Conservation (phyloP, 2,797 vertebrate genomes). For the Trachops cirrhosus region DNA sequence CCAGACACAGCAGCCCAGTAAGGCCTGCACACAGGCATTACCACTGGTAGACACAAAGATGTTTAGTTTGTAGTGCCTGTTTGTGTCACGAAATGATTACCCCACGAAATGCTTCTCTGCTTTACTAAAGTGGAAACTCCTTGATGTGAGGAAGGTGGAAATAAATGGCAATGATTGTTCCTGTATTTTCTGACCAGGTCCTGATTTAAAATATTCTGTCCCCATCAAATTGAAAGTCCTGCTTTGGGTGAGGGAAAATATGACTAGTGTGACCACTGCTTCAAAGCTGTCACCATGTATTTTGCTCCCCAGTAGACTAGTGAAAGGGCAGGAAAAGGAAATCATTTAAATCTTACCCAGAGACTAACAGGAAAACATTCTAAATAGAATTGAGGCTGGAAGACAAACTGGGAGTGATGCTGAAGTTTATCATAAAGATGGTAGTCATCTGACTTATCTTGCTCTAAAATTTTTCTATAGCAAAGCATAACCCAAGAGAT, state of each 20-base stretch:
- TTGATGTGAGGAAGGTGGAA: not conserved
- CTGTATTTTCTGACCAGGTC: not conserved
- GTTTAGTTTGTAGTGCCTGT: not conserved
- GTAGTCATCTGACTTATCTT: not conserved
- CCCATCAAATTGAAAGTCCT: not conserved
- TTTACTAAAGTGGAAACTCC: not conserved
- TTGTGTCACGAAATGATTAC: not conserved
- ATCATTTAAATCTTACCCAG: not conserved
- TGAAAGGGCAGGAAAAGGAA: not conserved
- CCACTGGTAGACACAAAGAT: not conserved
- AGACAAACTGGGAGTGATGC: not conserved
- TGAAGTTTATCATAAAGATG: not conserved
- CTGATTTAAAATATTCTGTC: not conserved
- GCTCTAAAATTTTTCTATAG: not conserved
- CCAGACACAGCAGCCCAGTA: not conserved
- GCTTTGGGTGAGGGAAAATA: not conserved
- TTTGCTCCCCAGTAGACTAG: not conserved
- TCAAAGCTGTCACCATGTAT: not conserved
- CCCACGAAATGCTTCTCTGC: not conserved
- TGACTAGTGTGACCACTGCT: not conserved
- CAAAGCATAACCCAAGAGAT: not conserved
- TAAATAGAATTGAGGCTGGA: not conserved
- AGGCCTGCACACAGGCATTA: not conserved
- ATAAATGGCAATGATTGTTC: not conserved
- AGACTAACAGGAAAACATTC: not conserved